These are phyloP conservation scores for Carassius carassius DNA, from an alignment of 2,113 vertebrate genomes.

Conservation along the genomic window DNA sequence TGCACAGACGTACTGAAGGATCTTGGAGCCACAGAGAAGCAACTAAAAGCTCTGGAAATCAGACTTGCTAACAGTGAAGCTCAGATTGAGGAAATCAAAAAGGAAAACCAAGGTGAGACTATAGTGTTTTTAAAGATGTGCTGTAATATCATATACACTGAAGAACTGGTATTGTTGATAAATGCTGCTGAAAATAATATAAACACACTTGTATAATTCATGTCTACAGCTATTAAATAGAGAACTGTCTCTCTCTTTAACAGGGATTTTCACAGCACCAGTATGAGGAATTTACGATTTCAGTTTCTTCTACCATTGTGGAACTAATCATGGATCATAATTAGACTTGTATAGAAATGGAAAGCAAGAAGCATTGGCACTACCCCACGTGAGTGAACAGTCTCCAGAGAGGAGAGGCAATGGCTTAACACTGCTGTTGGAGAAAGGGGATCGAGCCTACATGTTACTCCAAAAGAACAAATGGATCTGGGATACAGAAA, in stretches of 20 bases:
- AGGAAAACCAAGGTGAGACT: neutral
- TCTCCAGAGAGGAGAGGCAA: neutral
- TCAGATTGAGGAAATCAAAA: neutral
- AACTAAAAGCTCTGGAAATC: neutral
- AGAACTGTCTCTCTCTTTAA: neutral
- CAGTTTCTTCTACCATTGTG: conserved; percentile 20
- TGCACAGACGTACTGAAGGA: neutral
- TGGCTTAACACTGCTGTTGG: neutral
- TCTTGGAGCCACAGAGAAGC: neutral
- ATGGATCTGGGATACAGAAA: neutral
- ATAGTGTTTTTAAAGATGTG: neutral
- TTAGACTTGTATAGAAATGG: neutral
- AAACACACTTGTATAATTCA: neutral
- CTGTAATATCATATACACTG: too few relatives aligned
- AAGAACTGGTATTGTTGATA: neutral
- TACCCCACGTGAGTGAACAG: neutral
- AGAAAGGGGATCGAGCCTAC: neutral
- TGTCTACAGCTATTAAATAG: too few relatives aligned
- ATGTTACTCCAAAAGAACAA: neutral
- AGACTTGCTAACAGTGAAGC: neutral
- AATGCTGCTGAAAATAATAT: neutral
- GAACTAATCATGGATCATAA: neutral
- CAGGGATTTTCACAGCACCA: conserved; percentile 16
- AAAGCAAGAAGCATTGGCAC: neutral
- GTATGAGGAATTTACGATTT: conserved; percentile 7